These are phyloP conservation scores for Nomada goodeniana DNA, from an alignment of 2,888 invertebrate species.

Conservation along the genomic window DNA sequence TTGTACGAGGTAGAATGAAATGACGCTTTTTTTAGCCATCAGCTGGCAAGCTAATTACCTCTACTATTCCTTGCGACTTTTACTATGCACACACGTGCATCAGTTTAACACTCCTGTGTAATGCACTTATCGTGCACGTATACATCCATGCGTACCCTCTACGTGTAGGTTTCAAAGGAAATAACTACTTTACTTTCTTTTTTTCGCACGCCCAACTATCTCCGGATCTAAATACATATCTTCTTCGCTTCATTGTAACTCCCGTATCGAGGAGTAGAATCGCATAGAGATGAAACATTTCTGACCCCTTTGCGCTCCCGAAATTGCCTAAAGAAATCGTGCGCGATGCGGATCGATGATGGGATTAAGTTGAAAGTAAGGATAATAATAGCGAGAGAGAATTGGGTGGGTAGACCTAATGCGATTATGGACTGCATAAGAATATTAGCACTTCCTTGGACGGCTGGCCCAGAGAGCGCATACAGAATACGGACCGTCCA, in stretches of 20 bases:
- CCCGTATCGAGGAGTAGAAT: too few species aligned
- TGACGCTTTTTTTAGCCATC: constrained; percentile 41
- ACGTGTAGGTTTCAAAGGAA: background rate
- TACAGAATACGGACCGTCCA: constrained; percentile 34
- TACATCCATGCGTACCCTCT: background rate
- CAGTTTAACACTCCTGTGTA: constrained; percentile 32
- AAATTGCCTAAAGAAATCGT: background rate
- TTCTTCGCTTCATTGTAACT: too few species aligned
- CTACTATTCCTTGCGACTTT: constrained; percentile 38
- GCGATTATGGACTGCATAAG: constrained; percentile 16
- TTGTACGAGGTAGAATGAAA: constrained; percentile 24
- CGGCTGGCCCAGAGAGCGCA: constrained; percentile 6
- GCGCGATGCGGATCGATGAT: background rate
- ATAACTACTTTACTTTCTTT: too few species aligned
- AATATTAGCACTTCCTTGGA: constrained; percentile 30
- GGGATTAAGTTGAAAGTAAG: background rate
- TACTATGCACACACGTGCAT: constrained; percentile 26
- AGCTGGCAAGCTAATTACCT: constrained; percentile 49
- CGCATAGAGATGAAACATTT: too few species aligned
- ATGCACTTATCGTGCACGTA: constrained; percentile 26
- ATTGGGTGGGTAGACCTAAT: constrained; percentile 6
- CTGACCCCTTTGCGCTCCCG: too few species aligned
- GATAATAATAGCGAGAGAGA: background rate
- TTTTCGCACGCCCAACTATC: too few species aligned
- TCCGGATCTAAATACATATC: too few species aligned